These are phyloP conservation scores for Tetropium fuscum DNA, from an alignment of 2,888 invertebrate genomes.

Conservation along the genomic window DNA sequence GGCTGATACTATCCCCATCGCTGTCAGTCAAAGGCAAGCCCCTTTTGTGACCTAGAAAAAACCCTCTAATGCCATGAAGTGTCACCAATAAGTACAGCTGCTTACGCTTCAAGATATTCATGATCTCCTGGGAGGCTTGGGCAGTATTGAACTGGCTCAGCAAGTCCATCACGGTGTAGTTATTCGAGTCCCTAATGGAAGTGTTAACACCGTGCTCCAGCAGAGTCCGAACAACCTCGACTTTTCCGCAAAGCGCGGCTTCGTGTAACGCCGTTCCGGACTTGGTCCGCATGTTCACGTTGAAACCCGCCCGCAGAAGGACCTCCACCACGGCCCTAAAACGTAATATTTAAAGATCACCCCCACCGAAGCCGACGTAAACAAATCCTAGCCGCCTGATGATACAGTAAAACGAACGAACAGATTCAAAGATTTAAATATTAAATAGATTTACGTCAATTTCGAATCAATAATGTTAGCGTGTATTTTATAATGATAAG, in stretches of 20 bases:
- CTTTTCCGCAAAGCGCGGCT: constrained; percentile 92
- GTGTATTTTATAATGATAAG: too few relatives aligned
- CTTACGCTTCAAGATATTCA: constrained; percentile 86
- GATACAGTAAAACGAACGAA: too few relatives aligned
- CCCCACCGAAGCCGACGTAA: too few relatives aligned
- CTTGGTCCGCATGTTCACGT: constrained; percentile 87
- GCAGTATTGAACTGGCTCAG: constrained; percentile 86
- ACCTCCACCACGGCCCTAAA: constrained; percentile 84
- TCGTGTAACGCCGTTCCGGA: constrained; percentile 94
- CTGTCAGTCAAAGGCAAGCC: constrained; percentile 60
- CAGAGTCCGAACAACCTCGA: constrained; percentile 85
- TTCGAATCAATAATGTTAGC: too few relatives aligned
- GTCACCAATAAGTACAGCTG: constrained; percentile 44
- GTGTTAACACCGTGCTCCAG: constrained; percentile 87
- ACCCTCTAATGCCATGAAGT: too few relatives aligned
- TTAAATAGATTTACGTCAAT: too few relatives aligned
- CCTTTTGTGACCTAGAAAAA: constrained; percentile 57
- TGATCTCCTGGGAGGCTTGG: constrained; percentile 88
- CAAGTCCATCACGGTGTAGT: constrained; percentile 88
- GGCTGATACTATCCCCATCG: constrained; percentile 64
- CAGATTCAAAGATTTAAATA: too few relatives aligned
- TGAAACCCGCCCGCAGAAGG: constrained; percentile 85
- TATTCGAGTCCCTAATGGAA: constrained; percentile 80
- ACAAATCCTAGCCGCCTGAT: too few relatives aligned
- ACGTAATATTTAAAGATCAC: constrained; percentile 7